Percentiles rank a stretch among this genome's conserved stretches.
phyloP scores from a whole-genome alignment of 2,113 vertebrate species.

The Petaurus breviceps region DNA sequence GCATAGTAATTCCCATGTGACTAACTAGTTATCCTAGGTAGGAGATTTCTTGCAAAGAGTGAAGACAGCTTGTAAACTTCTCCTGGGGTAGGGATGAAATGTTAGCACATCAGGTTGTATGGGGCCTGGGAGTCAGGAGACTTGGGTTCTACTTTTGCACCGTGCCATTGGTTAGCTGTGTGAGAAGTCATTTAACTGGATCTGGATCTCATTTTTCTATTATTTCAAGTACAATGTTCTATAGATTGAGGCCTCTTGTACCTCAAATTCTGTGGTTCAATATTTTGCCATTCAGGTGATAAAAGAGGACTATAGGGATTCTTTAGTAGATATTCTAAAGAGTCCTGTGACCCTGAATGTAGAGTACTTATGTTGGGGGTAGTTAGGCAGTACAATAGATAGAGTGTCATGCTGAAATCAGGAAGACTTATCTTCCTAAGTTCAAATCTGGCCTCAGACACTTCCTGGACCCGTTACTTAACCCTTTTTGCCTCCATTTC shows the following conservation, averaged over 20 bases:
- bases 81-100: background rate
- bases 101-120: background rate
- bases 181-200: background rate
- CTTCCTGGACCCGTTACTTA: background rate
- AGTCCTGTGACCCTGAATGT: background rate
- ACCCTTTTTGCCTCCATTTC: background rate
- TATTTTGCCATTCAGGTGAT: background rate
- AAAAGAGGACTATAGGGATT: background rate
- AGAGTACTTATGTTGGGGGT: background rate
- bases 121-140: background rate
- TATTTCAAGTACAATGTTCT: background rate
- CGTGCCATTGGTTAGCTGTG: background rate
- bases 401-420: background rate
- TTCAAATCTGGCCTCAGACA: background rate
- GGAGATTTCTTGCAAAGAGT: background rate
- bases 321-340: background rate
- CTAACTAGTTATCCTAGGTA: slow-evolving; percentile 27
- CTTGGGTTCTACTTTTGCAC: background rate
- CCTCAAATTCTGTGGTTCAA: background rate
- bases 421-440: background rate
- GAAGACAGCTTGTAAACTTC: slow-evolving; percentile 31
- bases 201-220: background rate
- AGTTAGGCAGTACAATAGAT: background rate
- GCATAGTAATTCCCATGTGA: background rate
- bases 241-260: background rate